Conservation (phyloP, 2,113 vertebrate species). For the Gobio gobio region DNA sequence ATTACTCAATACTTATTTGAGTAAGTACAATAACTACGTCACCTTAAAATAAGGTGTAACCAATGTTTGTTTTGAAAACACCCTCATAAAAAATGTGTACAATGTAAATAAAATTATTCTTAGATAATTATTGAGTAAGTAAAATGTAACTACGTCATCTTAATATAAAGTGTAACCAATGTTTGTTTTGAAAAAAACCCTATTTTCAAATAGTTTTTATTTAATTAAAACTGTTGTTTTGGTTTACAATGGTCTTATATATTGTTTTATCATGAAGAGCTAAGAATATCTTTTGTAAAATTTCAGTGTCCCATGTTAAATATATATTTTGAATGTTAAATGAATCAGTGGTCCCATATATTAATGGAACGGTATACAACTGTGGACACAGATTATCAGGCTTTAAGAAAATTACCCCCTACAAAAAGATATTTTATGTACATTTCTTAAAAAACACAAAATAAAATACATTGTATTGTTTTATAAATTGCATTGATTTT, state of each 20-base stretch:
- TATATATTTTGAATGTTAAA: not conserved
- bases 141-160: too few relatives aligned
- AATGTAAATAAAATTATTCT: too few relatives aligned
- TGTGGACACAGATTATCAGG: not conserved
- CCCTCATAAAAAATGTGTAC: not conserved
- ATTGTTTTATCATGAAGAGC: not conserved
- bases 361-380: not conserved
- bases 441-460: too few relatives aligned
- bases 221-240: not conserved
- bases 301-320: not conserved
- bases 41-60: too few relatives aligned
- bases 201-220: not conserved
- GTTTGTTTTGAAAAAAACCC: not conserved
- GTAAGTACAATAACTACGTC: too few relatives aligned
- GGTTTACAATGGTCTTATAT: not conserved
- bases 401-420: not conserved
- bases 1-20: too few relatives aligned
- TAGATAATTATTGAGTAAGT: too few relatives aligned
- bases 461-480: not conserved
- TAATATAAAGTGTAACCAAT: not conserved
- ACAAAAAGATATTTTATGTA: too few relatives aligned
- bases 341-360: not conserved
- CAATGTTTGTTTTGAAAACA: not conserved
- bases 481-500: not conserved
- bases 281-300: not conserved